Base-by-base conservation (phyloP, 2,113 vertebrate genomes). In the Gambusia holbrooki region DNA sequence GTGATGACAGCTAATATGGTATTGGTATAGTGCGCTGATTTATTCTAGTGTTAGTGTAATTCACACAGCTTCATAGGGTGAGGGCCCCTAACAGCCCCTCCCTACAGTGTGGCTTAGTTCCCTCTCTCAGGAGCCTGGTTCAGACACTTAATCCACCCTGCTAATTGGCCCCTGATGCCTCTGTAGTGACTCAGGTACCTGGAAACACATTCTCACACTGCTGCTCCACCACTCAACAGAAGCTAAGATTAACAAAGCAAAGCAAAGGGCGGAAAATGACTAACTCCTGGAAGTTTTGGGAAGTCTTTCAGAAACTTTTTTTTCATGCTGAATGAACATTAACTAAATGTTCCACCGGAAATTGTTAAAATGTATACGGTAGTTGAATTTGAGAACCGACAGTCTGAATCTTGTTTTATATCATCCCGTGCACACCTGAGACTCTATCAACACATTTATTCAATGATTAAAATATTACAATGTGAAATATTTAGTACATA, bases 131-230 rank as follows among this genome's bases (percentile, higher is more conserved):
- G 91, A 88, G 28, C 74, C 25, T 77, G 83, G 85, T 91, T 90
- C 87, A 93, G 85, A 87, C 85, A 90, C 84, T 87, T 84, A 83
- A 91, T 89, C 79, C 83, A 72, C 73, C 58, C 65, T 3, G 80
- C 82, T 94, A 92, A 94, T 94, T 93, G 92, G 90, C 83, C 90
- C 88, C 92, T 6, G 62, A 73, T 89, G 90, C 87, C 82, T 73
- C 71, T 71, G 81, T 73, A 83, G 81, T 78, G 81, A 88, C 74
- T 86, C 88, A 87, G 87, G 85, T 86, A 87, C 74, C 79, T 85
- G 81, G 71, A 83, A 77, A 88, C 35, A 88, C 79, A 86, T 40
- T 76, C 61, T 48, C 51, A 82, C 78, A 69, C 71, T 17, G 28
- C 66, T 51, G 28, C 58, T 54, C 22, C 51, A 25, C 51, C 58